Conservation (phyloP, 2,113 vertebrate species). For the Bos indicus region DNA sequence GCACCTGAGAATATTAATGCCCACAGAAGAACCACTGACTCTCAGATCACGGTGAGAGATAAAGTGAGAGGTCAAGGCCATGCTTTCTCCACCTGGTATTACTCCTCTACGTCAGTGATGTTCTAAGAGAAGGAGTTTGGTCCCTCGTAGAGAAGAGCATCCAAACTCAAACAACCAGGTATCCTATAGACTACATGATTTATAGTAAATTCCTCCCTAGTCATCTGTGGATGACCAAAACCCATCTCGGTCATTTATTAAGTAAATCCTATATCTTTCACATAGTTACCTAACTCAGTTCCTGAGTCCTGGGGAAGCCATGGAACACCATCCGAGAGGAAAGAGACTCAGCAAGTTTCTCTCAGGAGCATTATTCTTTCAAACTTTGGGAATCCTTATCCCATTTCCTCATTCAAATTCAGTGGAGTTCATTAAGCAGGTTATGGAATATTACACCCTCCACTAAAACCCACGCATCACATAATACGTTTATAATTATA, state of each 20-base stretch:
- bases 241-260: neutral
- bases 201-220: neutral
- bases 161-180: neutral
- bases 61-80: neutral
- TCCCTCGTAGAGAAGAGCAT: neutral
- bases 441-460: neutral
- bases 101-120: neutral
- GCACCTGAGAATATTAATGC: neutral
- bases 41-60: neutral
- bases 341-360: neutral
- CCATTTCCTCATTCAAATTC: neutral
- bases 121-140: neutral
- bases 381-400: neutral
- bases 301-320: neutral
- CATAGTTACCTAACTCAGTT: neutral
- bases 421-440: neutral
- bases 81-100: neutral
- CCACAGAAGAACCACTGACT: neutral
- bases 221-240: neutral
- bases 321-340: fast-evolving
- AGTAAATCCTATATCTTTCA: neutral
- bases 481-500: neutral
- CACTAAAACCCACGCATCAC: neutral
- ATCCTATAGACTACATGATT: neutral
- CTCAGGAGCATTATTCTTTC: neutral